Base-by-base conservation (phyloP, 35 echinoderm and acorn worm species). In the Lytechinus pictus region DNA sequence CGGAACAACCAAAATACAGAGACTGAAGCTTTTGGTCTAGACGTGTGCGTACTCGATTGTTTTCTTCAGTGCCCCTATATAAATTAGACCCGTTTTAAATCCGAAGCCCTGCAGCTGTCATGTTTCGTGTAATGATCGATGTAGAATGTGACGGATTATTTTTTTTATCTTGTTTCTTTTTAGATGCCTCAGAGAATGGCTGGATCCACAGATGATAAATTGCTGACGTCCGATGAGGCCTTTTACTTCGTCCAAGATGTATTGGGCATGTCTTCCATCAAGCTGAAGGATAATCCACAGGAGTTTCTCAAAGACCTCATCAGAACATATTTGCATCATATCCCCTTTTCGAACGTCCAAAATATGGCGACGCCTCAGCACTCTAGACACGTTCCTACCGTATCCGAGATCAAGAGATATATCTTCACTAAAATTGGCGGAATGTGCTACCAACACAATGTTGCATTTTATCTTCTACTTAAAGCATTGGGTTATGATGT, bases 401-500 rank as follows among this genome's bases (percentile, higher is more conserved):
- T 94, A 10, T 14, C 53, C 16, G 94, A 94, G 57, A 94, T 94
- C 9, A 94, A 94, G 51, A 11, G 86, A 51, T 27, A 71, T 24
- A 28, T 94, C 19, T 94, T 94, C 57, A 44, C 28, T 28, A 66
- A 66, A 19, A 86, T 52, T 2, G 94, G 94, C 52, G 94, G 94
- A 16, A 27, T 57, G 3, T 94, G 54, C 21, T 94, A 94, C 57
- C 53, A 27, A 10, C 54, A 52, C 6, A 94, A 94, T 71, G 56
- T 71, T 27, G 72, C 28, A 27, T 71, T 72, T 9, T 71, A 79
- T 52, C 21, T 61, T 19, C 33, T 94, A 44, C 55, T 94, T 8
- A 10, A 86, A 5, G 44, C 33, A 9, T 27, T 94, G 11, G 94
- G 57, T 66, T 94, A 27, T 19, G 61, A 94, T 19, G 94, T 94